Evolutionary conservation across 2,888 invertebrate genomes (phyloP).

Genomic region (Euplexia lucipara): DNA sequence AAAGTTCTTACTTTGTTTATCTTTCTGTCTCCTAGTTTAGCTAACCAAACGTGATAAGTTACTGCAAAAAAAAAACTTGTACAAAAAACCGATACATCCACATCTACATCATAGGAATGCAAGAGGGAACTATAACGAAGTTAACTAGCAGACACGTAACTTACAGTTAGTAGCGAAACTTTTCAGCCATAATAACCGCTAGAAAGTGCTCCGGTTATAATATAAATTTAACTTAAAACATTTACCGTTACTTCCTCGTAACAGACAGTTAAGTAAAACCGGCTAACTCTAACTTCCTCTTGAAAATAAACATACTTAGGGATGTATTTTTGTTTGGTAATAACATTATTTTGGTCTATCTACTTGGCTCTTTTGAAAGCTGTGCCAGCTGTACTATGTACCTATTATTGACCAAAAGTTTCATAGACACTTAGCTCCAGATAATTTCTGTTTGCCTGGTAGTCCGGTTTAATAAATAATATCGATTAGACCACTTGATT

Average conservation of each 20-base stretch:
- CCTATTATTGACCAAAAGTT: background rate
- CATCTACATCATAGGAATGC: slow-evolving; percentile 52
- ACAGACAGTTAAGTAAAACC: slow-evolving; percentile 48
- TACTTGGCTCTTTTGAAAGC: too few relatives aligned
- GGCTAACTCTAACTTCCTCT: slow-evolving; percentile 46
- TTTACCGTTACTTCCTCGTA: slow-evolving; percentile 59
- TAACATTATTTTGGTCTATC: background rate
- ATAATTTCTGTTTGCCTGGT: too few relatives aligned
- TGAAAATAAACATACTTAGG: slow-evolving; percentile 17
- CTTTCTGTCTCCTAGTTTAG: background rate
- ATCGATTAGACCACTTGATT: too few relatives aligned
- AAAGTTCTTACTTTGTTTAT: too few relatives aligned
- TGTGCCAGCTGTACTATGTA: background rate
- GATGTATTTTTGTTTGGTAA: slow-evolving; percentile 8
- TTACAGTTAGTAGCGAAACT: slow-evolving; percentile 71
- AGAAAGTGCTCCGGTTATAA: slow-evolving; percentile 66
- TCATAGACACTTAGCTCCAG: background rate
- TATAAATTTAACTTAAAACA: slow-evolving; percentile 61
- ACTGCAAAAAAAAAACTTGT: too few relatives aligned
- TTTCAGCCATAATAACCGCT: slow-evolving; percentile 79
- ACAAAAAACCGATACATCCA: background rate
- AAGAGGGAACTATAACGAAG: slow-evolving; percentile 67
- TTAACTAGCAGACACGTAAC: slow-evolving; percentile 71
- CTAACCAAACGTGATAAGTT: background rate
- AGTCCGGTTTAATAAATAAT: too few relatives aligned